A percentile compares a stretch with the other conserved stretches of the same genome.
These are phyloP conservation scores for Melikaiella ostensackeni DNA, from an alignment of 2,888 invertebrate genomes.

Conservation along the genomic window DNA sequence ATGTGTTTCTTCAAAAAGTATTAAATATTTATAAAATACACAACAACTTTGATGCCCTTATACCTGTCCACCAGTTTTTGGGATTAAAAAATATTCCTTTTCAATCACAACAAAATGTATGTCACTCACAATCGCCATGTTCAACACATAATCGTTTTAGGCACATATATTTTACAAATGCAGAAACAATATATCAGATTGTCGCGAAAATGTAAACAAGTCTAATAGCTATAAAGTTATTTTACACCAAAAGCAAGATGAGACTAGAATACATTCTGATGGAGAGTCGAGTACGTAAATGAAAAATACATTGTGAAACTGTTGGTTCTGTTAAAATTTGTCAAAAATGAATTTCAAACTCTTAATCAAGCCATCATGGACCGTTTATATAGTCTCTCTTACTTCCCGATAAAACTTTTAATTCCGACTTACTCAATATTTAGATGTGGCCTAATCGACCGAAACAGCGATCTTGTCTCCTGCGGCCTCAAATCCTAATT, in stretches of 20 bases:
- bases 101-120: not conserved
- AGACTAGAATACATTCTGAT: slow-evolving; percentile 36
- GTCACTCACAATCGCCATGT: slow-evolving; percentile 6
- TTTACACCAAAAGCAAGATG: slow-evolving; percentile 32
- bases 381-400: slow-evolving; percentile 54
- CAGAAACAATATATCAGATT: slow-evolving; percentile 12
- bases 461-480: slow-evolving; percentile 75
- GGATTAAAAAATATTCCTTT: too few species aligned
- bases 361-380: slow-evolving; percentile 33
- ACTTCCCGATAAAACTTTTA: slow-evolving; percentile 69
- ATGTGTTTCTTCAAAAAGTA: too few species aligned
- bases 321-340: slow-evolving; percentile 2
- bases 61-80: too few species aligned
- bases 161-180: slow-evolving; percentile 21
- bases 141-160: slow-evolving; percentile 4
- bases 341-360: slow-evolving; percentile 8
- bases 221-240: slow-evolving; percentile 7
- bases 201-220: not conserved
- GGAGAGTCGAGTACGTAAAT: slow-evolving; percentile 21
- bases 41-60: too few species aligned
- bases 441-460: slow-evolving; percentile 77
- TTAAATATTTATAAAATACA: too few species aligned
- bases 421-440: slow-evolving; percentile 77
- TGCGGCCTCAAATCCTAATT: slow-evolving; percentile 77
- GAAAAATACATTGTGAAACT: not conserved